Evolutionary conservation across 2,888 invertebrate species (phyloP).

Genomic region (Cenopis cana): DNA sequence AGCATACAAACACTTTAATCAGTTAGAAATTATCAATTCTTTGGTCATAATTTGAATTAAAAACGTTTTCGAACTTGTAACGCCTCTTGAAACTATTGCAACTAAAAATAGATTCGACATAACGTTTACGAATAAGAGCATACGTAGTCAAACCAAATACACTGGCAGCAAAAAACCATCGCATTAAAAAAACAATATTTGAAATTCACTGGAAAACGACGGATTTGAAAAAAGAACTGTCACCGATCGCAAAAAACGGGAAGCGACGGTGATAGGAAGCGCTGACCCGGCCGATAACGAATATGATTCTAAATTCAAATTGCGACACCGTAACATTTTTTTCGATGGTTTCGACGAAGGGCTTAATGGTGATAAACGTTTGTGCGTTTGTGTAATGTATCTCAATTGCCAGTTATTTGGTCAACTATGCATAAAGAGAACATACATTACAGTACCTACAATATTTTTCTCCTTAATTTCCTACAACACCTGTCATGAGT

Average conservation of each 20-base stretch:
- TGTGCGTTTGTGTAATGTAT: background rate
- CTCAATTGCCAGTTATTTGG: background rate
- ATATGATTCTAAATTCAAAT: conserved; percentile 63
- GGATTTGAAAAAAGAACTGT: conserved; percentile 45
- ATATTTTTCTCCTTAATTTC: background rate
- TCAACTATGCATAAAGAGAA: background rate
- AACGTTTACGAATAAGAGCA: background rate
- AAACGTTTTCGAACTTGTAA: too few relatives aligned
- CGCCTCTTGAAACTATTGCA: background rate
- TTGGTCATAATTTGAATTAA: too few relatives aligned
- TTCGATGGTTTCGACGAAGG: background rate
- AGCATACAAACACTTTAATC: too few relatives aligned
- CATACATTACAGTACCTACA: background rate
- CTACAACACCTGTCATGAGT: background rate
- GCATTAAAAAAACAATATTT: conserved; percentile 1
- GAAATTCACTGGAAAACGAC: conserved; percentile 15
- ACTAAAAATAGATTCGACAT: background rate
- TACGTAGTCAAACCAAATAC: background rate
- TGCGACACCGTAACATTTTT: conserved; percentile 53
- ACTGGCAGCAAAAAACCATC: conserved; percentile 28
- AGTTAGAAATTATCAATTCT: too few relatives aligned
- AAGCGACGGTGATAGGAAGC: conserved; percentile 71
- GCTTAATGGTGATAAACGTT: background rate
- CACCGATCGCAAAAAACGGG: conserved; percentile 59
- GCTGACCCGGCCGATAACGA: conserved; percentile 71